Percentiles rank a stretch among this genome's conserved stretches.
phyloP scores from a whole-genome alignment of 2,888 invertebrate species.

The Aporophyla lueneburgensis region DNA sequence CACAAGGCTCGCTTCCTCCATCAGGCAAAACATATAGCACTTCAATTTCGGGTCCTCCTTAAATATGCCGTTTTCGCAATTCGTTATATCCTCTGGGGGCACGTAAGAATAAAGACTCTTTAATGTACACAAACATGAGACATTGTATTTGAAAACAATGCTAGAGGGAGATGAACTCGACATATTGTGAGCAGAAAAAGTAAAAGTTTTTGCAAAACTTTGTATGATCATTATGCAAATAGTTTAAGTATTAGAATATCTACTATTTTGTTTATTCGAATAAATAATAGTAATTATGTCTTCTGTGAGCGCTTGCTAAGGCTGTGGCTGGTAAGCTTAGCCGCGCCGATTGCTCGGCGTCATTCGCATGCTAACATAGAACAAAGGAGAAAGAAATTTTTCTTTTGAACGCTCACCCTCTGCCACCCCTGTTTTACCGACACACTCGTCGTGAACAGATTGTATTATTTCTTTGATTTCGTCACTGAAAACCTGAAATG shows the following conservation, averaged over 20 bases:
- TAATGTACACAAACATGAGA: slow-evolving; percentile 83
- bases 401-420: slow-evolving; percentile 87
- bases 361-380: slow-evolving; percentile 82
- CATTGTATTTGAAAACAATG: slow-evolving; percentile 78
- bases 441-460: slow-evolving; percentile 88
- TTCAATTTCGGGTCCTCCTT: slow-evolving; percentile 89
- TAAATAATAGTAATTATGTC: slow-evolving; percentile 27
- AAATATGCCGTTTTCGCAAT: slow-evolving; percentile 91
- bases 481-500: slow-evolving; percentile 85
- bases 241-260: neutral
- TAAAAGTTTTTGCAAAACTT: neutral
- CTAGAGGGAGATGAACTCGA: slow-evolving; percentile 52
- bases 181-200: slow-evolving; percentile 10
- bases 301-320: slow-evolving; percentile 36
- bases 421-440: slow-evolving; percentile 85
- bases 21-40: slow-evolving; percentile 90
- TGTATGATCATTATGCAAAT: neutral
- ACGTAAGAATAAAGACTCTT: slow-evolving; percentile 86
- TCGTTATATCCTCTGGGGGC: slow-evolving; percentile 89
- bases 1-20: slow-evolving; percentile 89
- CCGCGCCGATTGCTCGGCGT: slow-evolving; percentile 81
- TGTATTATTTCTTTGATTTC: slow-evolving; percentile 90
- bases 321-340: slow-evolving; percentile 73
- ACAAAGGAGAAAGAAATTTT: slow-evolving; percentile 86
- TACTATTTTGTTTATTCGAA: slow-evolving; percentile 3